Evolutionary conservation across 1,140 invertebrate genomes (phyloP).

Genomic region (Thalassaphorura encarpata): DNA sequence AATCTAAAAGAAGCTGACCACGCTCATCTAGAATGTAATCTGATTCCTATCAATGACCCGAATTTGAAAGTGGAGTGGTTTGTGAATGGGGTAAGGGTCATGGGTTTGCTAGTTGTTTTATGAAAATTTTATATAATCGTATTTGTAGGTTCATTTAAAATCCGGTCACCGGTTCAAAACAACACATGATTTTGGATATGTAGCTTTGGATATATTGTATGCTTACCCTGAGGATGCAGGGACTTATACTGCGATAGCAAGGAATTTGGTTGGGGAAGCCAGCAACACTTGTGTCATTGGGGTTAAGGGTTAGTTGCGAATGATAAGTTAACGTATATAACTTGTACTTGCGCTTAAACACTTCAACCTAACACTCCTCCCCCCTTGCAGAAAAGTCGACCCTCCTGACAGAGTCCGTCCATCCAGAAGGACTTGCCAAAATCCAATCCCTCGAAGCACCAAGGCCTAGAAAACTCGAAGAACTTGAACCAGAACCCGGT

Average conservation of each 20-base stretch:
- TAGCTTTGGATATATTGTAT: slow-evolving; percentile 86
- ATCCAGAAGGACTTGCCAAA: slow-evolving; percentile 84
- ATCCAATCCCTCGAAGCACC: slow-evolving; percentile 69
- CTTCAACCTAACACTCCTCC: too few species aligned
- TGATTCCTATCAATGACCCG: slow-evolving; percentile 91
- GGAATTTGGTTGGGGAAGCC: slow-evolving; percentile 80
- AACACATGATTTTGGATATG: slow-evolving; percentile 88
- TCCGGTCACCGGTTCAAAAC: slow-evolving; percentile 79
- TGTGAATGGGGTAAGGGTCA: slow-evolving; percentile 55
- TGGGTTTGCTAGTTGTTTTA: background rate
- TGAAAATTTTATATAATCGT: background rate
- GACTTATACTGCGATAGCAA: slow-evolving; percentile 89
- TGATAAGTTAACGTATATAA: too few species aligned
- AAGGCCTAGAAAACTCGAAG: slow-evolving; percentile 9
- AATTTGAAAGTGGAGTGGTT: slow-evolving; percentile 94
- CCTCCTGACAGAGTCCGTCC: slow-evolving; percentile 60
- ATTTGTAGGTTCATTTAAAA: slow-evolving; percentile 42
- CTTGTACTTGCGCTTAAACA: too few species aligned
- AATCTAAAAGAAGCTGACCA: slow-evolving; percentile 83
- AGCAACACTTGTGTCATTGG: slow-evolving; percentile 70
- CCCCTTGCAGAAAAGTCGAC: too few species aligned
- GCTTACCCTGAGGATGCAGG: slow-evolving; percentile 87
- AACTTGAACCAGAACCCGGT: slow-evolving; percentile 44
- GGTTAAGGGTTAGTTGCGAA: background rate
- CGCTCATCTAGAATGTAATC: slow-evolving; percentile 87